phyloP scores from a whole-genome alignment of 2,797 vertebrate genomes.

The Callimico goeldii region DNA sequence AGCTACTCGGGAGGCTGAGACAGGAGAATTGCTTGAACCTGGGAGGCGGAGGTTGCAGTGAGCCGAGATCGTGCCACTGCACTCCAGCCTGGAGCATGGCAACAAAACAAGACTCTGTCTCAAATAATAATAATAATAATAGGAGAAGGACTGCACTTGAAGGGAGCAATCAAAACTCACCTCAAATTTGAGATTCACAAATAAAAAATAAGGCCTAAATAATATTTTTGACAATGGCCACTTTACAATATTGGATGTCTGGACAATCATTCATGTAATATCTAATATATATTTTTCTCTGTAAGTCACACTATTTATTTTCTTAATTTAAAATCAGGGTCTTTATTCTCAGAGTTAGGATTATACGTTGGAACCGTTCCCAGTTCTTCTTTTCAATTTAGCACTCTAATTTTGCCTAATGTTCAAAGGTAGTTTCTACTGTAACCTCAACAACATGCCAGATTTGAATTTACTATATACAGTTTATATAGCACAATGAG shows the following conservation, averaged over 20 bases:
- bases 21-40: no score
- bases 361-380: not conserved
- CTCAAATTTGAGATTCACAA: not conserved
- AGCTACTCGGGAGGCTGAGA: no score
- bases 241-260: not conserved
- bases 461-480: not conserved
- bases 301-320: not conserved
- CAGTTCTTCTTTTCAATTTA: not conserved
- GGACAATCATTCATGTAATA: not conserved
- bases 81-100: no score
- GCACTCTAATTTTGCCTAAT: not conserved
- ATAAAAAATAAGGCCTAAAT: not conserved
- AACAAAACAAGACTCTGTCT: no score
- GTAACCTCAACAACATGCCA: not conserved
- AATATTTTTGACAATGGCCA: not conserved
- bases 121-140: no score
- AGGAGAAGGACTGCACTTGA: not conserved
- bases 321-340: not conserved
- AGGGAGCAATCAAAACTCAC: not conserved
- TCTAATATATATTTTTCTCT: not conserved
- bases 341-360: not conserved
- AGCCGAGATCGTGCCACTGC: no score
- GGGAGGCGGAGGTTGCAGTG: no score
- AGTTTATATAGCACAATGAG: not conserved
- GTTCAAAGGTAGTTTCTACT: not conserved